Conservation (phyloP, 2,888 invertebrate genomes). For the Ophion ellenae region DNA sequence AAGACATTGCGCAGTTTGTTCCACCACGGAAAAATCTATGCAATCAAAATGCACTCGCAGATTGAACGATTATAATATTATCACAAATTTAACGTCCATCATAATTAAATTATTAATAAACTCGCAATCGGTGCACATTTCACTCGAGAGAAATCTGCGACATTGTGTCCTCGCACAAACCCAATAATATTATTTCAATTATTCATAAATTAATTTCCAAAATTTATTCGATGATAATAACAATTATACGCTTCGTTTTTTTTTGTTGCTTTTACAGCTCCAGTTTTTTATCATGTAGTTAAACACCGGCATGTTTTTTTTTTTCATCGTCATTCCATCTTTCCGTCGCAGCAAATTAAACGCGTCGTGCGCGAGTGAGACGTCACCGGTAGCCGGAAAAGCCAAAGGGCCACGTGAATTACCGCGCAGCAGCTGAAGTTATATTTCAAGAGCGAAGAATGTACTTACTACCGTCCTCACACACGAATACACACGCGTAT, state of each 20-base stretch:
- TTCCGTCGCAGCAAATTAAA: background rate
- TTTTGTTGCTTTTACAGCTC: too few species aligned
- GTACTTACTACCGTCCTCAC: conserved; percentile 22
- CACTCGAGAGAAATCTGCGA: too few species aligned
- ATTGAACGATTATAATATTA: too few species aligned
- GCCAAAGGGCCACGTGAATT: conserved; percentile 17
- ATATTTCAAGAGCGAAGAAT: conserved; percentile 22
- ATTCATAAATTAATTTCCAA: background rate
- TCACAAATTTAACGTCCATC: too few species aligned
- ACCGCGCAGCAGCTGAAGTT: conserved; percentile 29
- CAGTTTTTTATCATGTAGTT: background rate
- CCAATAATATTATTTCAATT: background rate
- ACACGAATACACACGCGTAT: background rate
- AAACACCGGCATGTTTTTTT: background rate
- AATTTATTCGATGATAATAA: background rate
- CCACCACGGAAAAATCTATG: too few species aligned
- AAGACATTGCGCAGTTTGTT: too few species aligned
- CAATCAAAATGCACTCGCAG: too few species aligned
- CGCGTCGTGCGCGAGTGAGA: background rate
- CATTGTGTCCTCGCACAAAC: background rate
- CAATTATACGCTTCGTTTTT: background rate
- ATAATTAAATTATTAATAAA: too few species aligned
- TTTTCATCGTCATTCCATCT: background rate
- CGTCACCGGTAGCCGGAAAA: conserved; percentile 49
- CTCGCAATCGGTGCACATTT: too few species aligned